Evolutionary conservation across 1,140 invertebrate genomes (phyloP).

Genomic region (Araneus ventricosus): DNA sequence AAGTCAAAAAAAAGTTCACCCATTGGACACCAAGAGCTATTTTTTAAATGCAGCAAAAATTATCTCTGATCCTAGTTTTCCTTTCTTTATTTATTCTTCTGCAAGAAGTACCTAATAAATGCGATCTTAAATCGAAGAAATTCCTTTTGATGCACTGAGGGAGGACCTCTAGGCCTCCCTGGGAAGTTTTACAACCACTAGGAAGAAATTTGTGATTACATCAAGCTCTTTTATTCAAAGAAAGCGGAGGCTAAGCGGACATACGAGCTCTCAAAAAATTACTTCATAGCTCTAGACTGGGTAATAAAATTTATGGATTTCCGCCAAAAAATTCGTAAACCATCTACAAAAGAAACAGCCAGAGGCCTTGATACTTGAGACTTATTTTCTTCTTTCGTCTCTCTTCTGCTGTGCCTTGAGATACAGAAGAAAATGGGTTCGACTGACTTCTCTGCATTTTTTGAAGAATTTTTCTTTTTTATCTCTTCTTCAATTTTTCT

Average conservation of each 20-base stretch:
- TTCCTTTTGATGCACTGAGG: conserved; percentile 6
- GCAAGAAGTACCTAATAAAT: conserved; percentile 55
- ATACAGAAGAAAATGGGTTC: conserved; percentile 41
- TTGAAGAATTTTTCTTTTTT: not conserved
- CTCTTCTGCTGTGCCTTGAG: not conserved
- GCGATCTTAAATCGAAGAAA: conserved; percentile 39
- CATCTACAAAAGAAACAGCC: conserved; percentile 60
- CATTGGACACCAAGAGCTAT: not conserved
- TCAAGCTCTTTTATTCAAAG: conserved; percentile 55
- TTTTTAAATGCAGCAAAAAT: not conserved
- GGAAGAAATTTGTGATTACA: conserved; percentile 61
- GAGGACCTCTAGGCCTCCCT: not conserved
- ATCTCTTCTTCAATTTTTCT: not conserved
- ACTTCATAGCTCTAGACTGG: conserved; percentile 44
- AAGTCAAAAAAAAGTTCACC: not conserved
- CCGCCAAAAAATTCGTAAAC: conserved; percentile 56
- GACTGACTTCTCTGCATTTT: conserved; percentile 14
- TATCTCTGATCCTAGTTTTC: not conserved
- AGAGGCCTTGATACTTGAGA: conserved; percentile 46
- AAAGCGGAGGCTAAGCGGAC: conserved; percentile 1
- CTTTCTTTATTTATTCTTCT: not conserved
- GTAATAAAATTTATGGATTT: conserved; percentile 66
- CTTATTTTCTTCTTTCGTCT: not conserved
- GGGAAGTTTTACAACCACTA: conserved; percentile 37
- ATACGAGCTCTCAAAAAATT: conserved; percentile 43